These are phyloP conservation scores for Rafetus swinhoei DNA, from an alignment of 2,113 vertebrate species.

Conservation along the genomic window DNA sequence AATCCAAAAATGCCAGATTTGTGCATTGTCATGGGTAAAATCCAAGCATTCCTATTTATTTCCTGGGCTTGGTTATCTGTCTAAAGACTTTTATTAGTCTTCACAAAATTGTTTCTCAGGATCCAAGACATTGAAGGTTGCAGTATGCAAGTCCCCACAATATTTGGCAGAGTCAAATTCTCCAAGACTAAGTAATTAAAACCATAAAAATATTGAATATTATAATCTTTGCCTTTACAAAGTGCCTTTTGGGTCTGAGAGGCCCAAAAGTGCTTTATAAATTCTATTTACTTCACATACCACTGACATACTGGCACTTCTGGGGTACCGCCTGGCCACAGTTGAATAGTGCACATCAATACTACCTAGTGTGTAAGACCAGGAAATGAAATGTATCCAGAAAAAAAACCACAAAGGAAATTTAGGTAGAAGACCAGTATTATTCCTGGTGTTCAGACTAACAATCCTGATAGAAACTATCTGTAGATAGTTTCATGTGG, in stretches of 20 bases:
- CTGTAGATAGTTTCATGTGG: neutral
- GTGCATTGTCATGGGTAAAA: constrained; percentile 78
- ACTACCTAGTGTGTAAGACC: neutral
- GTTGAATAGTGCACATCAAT: neutral
- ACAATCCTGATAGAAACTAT: neutral
- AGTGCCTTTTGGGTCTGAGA: neutral
- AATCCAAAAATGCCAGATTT: constrained; percentile 79
- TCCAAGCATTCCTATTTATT: constrained; percentile 77
- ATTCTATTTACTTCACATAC: neutral
- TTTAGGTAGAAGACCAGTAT: constrained; percentile 10
- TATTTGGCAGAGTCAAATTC: constrained; percentile 41
- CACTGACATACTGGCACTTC: neutral
- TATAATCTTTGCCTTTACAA: constrained; percentile 6
- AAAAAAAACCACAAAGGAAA: neutral
- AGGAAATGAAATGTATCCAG: constrained; percentile 3
- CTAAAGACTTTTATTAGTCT: constrained; percentile 45
- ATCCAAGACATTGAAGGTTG: constrained; percentile 26
- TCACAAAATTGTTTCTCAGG: constrained; percentile 65
- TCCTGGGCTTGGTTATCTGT: constrained; percentile 65
- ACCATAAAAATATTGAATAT: neutral
- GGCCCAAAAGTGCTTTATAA: constrained; percentile 21
- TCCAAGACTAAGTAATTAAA: constrained; percentile 10
- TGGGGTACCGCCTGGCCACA: neutral
- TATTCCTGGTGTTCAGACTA: fast-evolving
- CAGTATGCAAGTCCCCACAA: neutral